A percentile compares a stretch with the other conserved stretches of the same genome.
phyloP scores from a whole-genome alignment of 2,888 invertebrate genomes.

The Dynastes maya region DNA sequence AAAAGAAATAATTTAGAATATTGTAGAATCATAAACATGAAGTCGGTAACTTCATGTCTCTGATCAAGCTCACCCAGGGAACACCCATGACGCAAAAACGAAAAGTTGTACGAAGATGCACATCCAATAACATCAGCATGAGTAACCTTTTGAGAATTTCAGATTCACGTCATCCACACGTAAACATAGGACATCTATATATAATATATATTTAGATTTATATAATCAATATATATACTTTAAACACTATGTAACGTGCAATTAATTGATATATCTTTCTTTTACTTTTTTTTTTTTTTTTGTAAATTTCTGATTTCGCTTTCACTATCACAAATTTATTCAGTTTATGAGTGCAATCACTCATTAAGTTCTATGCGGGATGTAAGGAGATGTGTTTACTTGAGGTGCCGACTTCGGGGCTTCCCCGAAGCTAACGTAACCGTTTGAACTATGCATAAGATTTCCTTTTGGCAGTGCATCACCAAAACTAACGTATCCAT shows the following conservation, averaged over 20 bases:
- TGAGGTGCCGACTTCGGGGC: background rate
- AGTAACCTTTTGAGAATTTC: constrained; percentile 32
- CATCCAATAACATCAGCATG: background rate
- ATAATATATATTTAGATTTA: background rate
- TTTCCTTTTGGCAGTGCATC: constrained; percentile 14
- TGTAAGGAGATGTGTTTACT: constrained; percentile 1
- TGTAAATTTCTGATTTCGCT: background rate
- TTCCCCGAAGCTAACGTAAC: constrained; percentile 43
- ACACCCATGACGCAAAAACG: background rate
- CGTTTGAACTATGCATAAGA: constrained; percentile 15
- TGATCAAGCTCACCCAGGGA: background rate
- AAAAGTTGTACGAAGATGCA: background rate
- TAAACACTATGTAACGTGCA: constrained; percentile 18
- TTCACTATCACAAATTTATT: constrained; percentile 22
- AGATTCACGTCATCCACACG: background rate
- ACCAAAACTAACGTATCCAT: constrained; percentile 24
- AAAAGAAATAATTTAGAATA: too few species aligned
- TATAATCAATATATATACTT: background rate
- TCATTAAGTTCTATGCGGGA: constrained; percentile 19
- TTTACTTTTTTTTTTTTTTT: background rate
- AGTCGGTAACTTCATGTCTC: background rate
- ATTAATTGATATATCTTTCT: constrained; percentile 2
- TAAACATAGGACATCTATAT: background rate
- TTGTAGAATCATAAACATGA: background rate
- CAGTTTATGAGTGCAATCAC: constrained; percentile 17